phyloP scores from a whole-genome alignment of 2,888 invertebrate species.

The Dolichomitus sp. region DNA sequence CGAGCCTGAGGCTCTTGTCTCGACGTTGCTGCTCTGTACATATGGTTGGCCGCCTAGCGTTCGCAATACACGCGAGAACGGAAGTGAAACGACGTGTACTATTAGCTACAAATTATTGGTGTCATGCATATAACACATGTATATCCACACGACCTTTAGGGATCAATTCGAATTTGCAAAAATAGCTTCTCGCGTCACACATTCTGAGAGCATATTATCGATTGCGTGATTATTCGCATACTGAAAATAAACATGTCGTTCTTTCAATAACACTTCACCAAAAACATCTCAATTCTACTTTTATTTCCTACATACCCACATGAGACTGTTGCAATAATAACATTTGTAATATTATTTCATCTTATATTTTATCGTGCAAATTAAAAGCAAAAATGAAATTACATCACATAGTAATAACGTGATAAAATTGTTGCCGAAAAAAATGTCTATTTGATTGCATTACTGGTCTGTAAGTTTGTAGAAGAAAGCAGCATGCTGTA shows the following conservation, averaged over 20 bases:
- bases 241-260: background rate
- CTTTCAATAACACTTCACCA: background rate
- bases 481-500: no score
- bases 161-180: background rate
- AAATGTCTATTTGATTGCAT: no score
- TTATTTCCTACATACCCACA: no score
- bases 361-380: no score
- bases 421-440: no score
- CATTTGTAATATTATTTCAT: no score
- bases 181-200: constrained; percentile 6
- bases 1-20: constrained; percentile 42
- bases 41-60: background rate
- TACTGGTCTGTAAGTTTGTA: no score
- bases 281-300: background rate
- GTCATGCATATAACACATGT: background rate
- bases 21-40: constrained; percentile 1
- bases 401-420: no score
- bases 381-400: no score
- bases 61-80: constrained; percentile 9
- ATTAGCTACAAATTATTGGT: constrained; percentile 2
- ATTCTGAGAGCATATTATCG: constrained; percentile 5
- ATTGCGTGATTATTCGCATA: background rate
- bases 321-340: no score
- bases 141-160: background rate
- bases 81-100: constrained; percentile 34